Evolutionary conservation across 1,140 invertebrate genomes (phyloP).

Genomic region (Cryptotermes secundus): DNA sequence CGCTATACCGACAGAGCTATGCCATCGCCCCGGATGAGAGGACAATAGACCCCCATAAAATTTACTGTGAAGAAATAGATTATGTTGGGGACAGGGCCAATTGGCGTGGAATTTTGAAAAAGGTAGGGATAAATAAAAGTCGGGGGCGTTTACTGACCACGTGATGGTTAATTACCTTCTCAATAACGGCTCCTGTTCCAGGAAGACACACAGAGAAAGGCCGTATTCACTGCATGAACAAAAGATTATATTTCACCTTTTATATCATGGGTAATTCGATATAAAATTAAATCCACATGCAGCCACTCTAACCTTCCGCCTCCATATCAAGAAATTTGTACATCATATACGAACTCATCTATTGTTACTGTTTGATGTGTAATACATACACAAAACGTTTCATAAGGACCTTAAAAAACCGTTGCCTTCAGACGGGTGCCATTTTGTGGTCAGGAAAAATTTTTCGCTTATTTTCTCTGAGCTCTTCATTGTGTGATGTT

Average conservation of each 20-base stretch:
- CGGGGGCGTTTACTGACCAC: too few relatives aligned
- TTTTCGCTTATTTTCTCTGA: conserved; percentile 9
- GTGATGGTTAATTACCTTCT: too few relatives aligned
- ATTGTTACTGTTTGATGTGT: neutral
- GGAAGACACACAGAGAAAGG: too few relatives aligned
- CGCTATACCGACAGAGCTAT: too few relatives aligned
- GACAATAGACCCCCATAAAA: too few relatives aligned
- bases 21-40: too few relatives aligned
- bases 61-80: too few relatives aligned
- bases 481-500: neutral
- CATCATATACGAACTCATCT: neutral
- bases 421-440: neutral
- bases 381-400: neutral
- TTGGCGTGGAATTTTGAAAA: too few relatives aligned
- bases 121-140: too few relatives aligned
- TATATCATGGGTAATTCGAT: neutral
- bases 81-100: too few relatives aligned
- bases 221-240: neutral
- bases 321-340: neutral
- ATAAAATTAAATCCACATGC: neutral
- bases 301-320: neutral
- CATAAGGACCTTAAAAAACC: neutral
- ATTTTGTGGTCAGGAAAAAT: conserved; percentile 2
- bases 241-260: too few relatives aligned
- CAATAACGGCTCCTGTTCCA: too few relatives aligned